Percentiles rank a stretch among this genome's conserved stretches.
Evolutionary conservation across 2,888 invertebrate species (phyloP).

Genomic region (Elaeidobius kamerunicus): DNA sequence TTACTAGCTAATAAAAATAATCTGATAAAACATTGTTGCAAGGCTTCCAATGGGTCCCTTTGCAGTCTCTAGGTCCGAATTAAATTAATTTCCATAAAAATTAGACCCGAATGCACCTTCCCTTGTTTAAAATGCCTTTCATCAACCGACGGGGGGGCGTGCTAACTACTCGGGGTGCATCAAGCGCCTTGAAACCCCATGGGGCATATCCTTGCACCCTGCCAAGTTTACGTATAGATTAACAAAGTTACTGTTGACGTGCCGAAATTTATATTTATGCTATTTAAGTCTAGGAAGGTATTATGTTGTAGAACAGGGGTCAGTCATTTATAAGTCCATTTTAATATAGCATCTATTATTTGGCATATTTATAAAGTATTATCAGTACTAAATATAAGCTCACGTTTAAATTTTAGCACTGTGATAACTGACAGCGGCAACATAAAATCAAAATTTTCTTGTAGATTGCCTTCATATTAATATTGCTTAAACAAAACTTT

Average conservation of each 20-base stretch:
- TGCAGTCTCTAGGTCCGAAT: slow-evolving; percentile 6
- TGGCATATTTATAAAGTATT: neutral
- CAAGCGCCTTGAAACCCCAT: slow-evolving; percentile 16
- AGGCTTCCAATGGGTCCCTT: no score
- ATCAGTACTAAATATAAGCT: no score
- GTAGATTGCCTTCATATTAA: no score
- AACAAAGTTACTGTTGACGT: slow-evolving; percentile 28
- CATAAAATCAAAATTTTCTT: neutral
- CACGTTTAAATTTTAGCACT: no score
- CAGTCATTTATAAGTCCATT: neutral
- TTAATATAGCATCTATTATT: neutral
- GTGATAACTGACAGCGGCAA: no score
- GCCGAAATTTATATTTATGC: slow-evolving; percentile 9
- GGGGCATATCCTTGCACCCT: slow-evolving; percentile 13
- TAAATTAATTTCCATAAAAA: slow-evolving; percentile 29
- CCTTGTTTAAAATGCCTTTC: slow-evolving; percentile 27
- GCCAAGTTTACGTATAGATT: slow-evolving; percentile 25
- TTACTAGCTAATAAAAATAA: no score
- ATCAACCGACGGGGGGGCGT: slow-evolving; percentile 25
- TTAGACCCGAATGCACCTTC: slow-evolving; percentile 20
- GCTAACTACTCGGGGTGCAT: slow-evolving; percentile 26
- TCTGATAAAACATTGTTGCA: no score
- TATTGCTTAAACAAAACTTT: no score
- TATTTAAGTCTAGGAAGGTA: slow-evolving; percentile 8
- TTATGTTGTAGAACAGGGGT: neutral